Percentiles rank a stretch among this genome's conserved stretches.
phyloP scores from a whole-genome alignment of 1,140 invertebrate species.

The Eurosta solidaginis region DNA sequence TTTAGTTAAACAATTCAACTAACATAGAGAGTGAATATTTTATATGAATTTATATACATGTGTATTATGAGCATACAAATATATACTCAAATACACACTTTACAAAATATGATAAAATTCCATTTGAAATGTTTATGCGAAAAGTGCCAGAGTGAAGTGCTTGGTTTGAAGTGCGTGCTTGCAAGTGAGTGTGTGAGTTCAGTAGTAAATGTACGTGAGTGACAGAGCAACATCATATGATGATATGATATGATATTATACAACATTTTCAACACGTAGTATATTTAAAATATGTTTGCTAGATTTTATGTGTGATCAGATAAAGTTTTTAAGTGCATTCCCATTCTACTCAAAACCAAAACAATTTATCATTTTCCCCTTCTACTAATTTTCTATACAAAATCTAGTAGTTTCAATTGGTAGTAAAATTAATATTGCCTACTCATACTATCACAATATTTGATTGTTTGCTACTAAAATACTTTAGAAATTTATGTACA shows the following conservation, averaged over 20 bases:
- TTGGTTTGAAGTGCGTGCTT: neutral
- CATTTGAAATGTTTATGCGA: constrained; percentile 22
- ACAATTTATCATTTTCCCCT: neutral
- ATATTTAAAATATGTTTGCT: neutral
- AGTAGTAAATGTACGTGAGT: too few relatives aligned
- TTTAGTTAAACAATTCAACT: constrained; percentile 5
- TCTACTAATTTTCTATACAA: neutral
- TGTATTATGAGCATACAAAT: too few relatives aligned
- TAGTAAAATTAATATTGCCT: constrained; percentile 11
- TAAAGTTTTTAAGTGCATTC: neutral
- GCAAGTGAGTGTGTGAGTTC: too few relatives aligned
- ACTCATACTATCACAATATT: neutral
- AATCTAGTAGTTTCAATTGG: neutral
- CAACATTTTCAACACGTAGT: neutral
- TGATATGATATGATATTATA: too few relatives aligned
- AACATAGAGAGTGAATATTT: too few relatives aligned
- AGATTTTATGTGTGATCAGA: neutral
- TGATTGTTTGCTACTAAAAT: neutral
- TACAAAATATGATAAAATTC: neutral
- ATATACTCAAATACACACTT: neutral
- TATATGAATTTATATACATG: too few relatives aligned
- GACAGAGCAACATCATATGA: too few relatives aligned
- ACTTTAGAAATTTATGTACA: neutral
- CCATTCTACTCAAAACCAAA: neutral
- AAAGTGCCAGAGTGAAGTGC: neutral